Evolutionary conservation across 2,797 vertebrate genomes (phyloP).

Genomic region (Cirrhinus mrigala): DNA sequence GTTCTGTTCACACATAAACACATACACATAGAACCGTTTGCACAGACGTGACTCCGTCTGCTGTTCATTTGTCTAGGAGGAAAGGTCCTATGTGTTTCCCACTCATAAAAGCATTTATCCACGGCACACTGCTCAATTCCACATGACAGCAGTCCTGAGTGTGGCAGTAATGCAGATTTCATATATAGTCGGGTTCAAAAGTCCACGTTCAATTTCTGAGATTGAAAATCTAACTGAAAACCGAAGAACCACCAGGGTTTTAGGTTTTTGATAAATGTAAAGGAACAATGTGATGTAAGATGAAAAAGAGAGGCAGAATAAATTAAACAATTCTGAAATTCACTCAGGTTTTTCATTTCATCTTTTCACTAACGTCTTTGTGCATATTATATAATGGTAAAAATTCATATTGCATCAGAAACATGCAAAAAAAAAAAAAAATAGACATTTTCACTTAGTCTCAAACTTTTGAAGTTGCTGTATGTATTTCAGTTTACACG

Average conservation of each 20-base stretch:
- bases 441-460: background rate
- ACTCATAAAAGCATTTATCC: constrained; percentile 10
- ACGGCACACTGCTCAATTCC: constrained; percentile 26
- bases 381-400: background rate
- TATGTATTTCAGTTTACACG: background rate
- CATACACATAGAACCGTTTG: background rate
- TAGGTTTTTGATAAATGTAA: constrained; percentile 12
- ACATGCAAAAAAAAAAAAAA: background rate
- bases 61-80: constrained; percentile 42
- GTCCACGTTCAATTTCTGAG: background rate
- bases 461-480: background rate
- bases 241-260: background rate
- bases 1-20: constrained; percentile 42
- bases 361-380: background rate
- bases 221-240: background rate
- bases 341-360: background rate
- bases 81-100: constrained; percentile 21
- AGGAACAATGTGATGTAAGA: background rate
- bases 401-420: background rate
- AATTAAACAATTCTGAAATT: background rate
- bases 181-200: background rate
- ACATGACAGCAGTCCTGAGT: constrained; percentile 13
- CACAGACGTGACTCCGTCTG: constrained; percentile 42
- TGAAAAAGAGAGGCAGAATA: background rate
- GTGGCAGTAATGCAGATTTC: background rate